Evolutionary conservation across 2,113 vertebrate genomes (phyloP), one percentile per base, ranked within the genome.

Genomic region (Phylloscopus whistleri): DNA sequence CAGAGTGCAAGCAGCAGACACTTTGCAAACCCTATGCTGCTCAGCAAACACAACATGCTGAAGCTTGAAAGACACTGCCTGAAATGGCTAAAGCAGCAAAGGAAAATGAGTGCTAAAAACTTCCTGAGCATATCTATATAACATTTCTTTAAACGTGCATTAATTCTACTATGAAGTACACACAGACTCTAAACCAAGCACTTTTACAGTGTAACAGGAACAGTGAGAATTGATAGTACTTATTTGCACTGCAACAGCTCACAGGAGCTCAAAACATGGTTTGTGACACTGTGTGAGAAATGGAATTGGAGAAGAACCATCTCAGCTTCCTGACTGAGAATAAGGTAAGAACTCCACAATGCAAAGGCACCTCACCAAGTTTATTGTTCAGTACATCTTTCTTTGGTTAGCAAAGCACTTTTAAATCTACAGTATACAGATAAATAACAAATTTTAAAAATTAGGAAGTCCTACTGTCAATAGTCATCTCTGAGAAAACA

Each of bases 101-200:
- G 31, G 19, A 58, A 77, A 70, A 30, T 1, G n/a, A n/a, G 23
- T 3, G 43, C 21, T 39, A 23, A 24, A 41, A 20, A 5, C 11
- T 16, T 39, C 51, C 37, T 5, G 6, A 35, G 37, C 3, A 9
- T 2, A 33, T 30, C 51, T 26, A 3, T 2, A 17, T 1, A 15
- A 1, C 3, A 16, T 28, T 62, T 27, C 24, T 53, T 59, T 8
- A 76, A 44, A 72, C 0, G 3, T 0, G 0, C 20, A 26, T 23
- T 18, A 51, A 10, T 10, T 33, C 43, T 39, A 8, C 16, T 17
- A 4, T 19, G 21, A 51, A 62, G 13, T 2, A 43, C 15, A 22
- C 4, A 9, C 0, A 35, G 41, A 9, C 26, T 49, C 44, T 23
- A 70, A 86, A 73, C 3, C 13, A 69, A 73, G 33, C 22, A 48